phyloP scores from a whole-genome alignment of 2,888 invertebrate genomes.

The Cistogaster globosa region DNA sequence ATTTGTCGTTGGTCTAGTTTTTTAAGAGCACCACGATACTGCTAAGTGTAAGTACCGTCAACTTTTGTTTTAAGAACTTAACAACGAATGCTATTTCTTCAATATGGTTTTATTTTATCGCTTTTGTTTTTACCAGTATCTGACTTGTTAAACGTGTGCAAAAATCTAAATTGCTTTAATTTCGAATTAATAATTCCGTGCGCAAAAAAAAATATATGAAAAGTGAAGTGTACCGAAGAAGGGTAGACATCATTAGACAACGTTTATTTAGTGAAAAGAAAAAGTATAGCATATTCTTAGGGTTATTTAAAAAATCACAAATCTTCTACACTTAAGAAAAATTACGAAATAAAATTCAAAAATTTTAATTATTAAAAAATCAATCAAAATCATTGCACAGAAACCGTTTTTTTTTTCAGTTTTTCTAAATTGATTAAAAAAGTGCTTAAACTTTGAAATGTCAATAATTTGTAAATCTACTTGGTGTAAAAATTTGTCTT shows the following conservation, averaged over 20 bases:
- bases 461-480: no score
- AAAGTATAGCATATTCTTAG: conserved; percentile 24
- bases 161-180: conserved; percentile 44
- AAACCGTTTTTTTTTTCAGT: no score
- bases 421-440: no score
- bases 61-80: conserved; percentile 53
- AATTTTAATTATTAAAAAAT: no score
- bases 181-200: conserved; percentile 57
- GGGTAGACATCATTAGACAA: neutral
- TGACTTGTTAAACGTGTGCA: conserved; percentile 50
- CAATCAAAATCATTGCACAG: no score
- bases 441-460: no score
- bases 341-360: no score
- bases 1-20: conserved; percentile 29
- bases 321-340: no score
- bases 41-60: conserved; percentile 49
- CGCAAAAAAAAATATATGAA: conserved; percentile 13
- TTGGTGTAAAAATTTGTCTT: no score
- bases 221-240: conserved; percentile 21
- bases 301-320: neutral
- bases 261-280: neutral
- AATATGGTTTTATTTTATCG: conserved; percentile 27
- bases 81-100: conserved; percentile 33
- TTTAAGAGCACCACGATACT: conserved; percentile 58
- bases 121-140: neutral